Evolutionary conservation across 1,140 invertebrate species (phyloP), one percentile per base, ranked within the genome.

Genomic region (Branchinecta lynchi): DNA sequence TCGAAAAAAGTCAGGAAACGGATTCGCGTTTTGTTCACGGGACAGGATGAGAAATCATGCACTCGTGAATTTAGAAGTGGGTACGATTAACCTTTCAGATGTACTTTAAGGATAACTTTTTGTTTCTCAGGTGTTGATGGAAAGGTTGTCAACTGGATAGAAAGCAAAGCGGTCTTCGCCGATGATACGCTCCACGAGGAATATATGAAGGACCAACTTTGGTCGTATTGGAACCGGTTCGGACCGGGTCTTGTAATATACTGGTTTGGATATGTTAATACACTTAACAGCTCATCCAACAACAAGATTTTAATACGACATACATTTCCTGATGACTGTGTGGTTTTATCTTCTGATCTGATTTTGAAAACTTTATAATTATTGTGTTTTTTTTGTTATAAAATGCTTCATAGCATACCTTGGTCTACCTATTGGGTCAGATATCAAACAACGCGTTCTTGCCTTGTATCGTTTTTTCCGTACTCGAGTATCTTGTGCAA

Each of bases 81-180:
- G 32, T 3, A 1, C 5, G 32, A 32, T 32, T 1, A 32, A 32
- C 32, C 32, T 32, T 32, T 32, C 32, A 32, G 32, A 32, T 32
- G 32, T n/a, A n/a, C n/a, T n/a, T n/a, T n/a, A 32, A 32, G 32
- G 2, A 60, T 3, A 60, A 60, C 17, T 60, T 60, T 60, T 15
- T 20, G n/a, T 15, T 60, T 60, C 6, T 20, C 51, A 80, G 88
- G 89, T 45, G 84, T 93, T 43, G 86, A 91, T 80, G 90, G 89
- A 7, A 84, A 86, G 76, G 84, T 96, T 21, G 84, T 96, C 0
- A 93, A 95, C 78, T 97, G 93, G 94, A 92, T 97, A 72, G 94
- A 97, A 80, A 95, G 92, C 72, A 96, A 97, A 81, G 93, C 93
- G 9, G 84, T 89, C 45, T 97, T 96, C 82, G 93, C 90, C 6